A percentile compares a stretch with the other conserved stretches of the same genome.
Evolutionary conservation across 2,888 invertebrate genomes (phyloP).

Genomic region (Exocentrus adspersus): DNA sequence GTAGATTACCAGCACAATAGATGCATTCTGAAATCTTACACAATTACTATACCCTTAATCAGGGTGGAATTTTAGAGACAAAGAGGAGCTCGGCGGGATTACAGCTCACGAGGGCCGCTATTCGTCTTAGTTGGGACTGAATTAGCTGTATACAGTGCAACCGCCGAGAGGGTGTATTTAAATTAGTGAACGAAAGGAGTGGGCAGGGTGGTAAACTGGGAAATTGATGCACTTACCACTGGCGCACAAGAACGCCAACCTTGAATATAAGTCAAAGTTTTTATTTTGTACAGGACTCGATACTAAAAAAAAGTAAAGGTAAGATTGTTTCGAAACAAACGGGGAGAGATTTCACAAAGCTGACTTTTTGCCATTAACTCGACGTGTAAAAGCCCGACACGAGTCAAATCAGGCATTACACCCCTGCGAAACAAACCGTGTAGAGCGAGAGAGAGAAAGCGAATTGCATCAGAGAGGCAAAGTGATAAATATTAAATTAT

Average conservation of each 20-base stretch:
- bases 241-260: neutral
- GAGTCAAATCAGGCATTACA: neutral
- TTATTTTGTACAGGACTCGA: too few species aligned
- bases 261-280: too few species aligned
- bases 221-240: constrained; percentile 57
- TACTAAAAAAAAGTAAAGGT: too few species aligned
- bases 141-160: constrained; percentile 48
- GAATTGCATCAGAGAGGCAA: neutral
- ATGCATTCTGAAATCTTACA: constrained; percentile 50
- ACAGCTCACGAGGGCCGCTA: constrained; percentile 49
- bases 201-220: constrained; percentile 58
- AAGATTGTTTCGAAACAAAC: too few species aligned
- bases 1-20: constrained; percentile 49
- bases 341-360: too few species aligned
- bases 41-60: constrained; percentile 55
- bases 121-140: constrained; percentile 36
- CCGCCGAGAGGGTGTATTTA: constrained; percentile 54
- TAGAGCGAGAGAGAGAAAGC: neutral
- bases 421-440: neutral
- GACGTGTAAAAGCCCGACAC: neutral
- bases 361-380: too few species aligned
- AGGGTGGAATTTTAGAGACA: constrained; percentile 54
- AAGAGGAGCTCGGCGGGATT: constrained; percentile 53
- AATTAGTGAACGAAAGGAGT: constrained; percentile 57
- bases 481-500: constrained; percentile 31